Percentiles rank a stretch among this genome's conserved stretches.
Evolutionary conservation across 2,797 vertebrate species (phyloP).

Genomic region (Halcyon leucocephala): DNA sequence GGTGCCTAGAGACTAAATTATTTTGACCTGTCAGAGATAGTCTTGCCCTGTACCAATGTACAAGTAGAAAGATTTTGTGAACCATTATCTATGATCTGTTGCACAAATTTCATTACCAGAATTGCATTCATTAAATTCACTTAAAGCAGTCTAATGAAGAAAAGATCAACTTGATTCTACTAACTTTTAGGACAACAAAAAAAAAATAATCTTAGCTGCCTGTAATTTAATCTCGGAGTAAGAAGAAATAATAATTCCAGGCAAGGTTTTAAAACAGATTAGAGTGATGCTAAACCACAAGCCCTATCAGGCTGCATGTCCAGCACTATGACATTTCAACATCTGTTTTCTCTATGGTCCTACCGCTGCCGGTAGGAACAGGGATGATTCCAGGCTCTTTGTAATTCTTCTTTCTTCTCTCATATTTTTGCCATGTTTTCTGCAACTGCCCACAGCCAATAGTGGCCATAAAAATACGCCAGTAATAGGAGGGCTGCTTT

Average conservation of each 20-base stretch:
- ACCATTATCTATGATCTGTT: neutral
- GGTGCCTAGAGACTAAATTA: neutral
- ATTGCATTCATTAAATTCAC: neutral
- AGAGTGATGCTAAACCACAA: neutral
- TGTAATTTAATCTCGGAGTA: neutral
- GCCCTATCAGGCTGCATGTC: neutral
- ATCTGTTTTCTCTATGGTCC: neutral
- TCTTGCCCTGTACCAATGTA: fast-evolving
- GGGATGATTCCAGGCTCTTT: neutral
- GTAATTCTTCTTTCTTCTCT: neutral
- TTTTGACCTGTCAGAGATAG: neutral
- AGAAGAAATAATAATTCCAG: neutral
- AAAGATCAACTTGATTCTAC: neutral
- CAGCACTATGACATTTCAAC: neutral
- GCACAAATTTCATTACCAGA: neutral
- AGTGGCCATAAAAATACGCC: neutral
- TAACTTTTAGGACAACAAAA: neutral
- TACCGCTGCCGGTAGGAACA: fast-evolving
- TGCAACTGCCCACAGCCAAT: neutral
- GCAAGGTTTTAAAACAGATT: neutral
- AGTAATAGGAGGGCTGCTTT: neutral
- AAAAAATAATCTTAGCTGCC: neutral
- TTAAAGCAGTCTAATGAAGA: neutral
- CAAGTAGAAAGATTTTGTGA: neutral
- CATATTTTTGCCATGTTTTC: neutral